Evolutionary conservation across 2,797 vertebrate genomes (phyloP), one percentile per base, ranked within the genome.

Genomic region (Cuniculus paca): DNA sequence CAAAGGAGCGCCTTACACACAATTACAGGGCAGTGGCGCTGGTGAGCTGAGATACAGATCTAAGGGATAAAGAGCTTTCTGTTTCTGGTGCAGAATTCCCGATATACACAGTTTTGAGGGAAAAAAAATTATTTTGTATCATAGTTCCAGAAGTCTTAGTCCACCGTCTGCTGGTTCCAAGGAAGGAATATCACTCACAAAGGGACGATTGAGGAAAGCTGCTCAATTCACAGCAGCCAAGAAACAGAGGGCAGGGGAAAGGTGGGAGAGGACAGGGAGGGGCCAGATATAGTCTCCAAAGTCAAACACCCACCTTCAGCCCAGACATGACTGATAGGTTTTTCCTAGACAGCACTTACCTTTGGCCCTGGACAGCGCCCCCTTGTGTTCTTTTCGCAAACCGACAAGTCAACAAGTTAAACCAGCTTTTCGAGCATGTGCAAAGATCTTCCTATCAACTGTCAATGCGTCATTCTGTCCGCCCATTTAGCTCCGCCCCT

Each of bases 1-100:
- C 1, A 14, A n/a, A 4, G 42, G 75, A 13, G 0, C 24, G 12
- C 5, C 8, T 14, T 17, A 63, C 1, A 36, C 3, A 9, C 0
- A 68, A 2, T 42, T 48, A 10, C 9, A 24, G 31, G 56, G 0
- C 7, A 16, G 13, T 0, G 16, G 61, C 14, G 12, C 31, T 36
- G n/a, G 24, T 39, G 5, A 17, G 2, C 22, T 52, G 77, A 48
- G 61, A 2, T 4, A 54, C 3, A 92, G 2, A 24, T 6, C 26
- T 8, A 34, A 80, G 39, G 36, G 17, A 6, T 2, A 4, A 24
- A 50, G 2, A 39, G 74, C 31, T 77, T 50, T 48, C 45, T 50
- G 16, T 52, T 77, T 34, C 4, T 77, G 74, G 7, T 8, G 34
- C 45, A 77, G 34, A 72, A 31, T 50, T 77, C 74, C 16, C 52